Percentiles rank a stretch among this genome's conserved stretches.
Conservation (phyloP, 2,888 invertebrate species). For the Molorchus minor region DNA sequence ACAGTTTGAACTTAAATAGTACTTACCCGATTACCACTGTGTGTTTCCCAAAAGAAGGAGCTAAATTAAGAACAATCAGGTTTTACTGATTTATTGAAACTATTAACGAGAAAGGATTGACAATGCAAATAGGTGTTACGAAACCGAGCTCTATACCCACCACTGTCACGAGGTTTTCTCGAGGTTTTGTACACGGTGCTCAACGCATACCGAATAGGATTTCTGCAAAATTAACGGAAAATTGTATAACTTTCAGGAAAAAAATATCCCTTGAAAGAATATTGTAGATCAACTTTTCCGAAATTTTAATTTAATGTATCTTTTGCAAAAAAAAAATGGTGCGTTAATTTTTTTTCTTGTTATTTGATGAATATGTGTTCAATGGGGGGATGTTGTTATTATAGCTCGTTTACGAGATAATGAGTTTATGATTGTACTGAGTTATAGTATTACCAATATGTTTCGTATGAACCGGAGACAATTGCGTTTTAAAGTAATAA, state of each 20-base stretch:
- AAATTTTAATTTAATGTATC: neutral
- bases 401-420: neutral
- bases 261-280: no score
- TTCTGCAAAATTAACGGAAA: neutral
- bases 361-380: neutral
- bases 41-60: conserved; percentile 13
- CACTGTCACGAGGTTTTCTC: conserved; percentile 3
- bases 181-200: neutral
- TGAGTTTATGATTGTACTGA: neutral
- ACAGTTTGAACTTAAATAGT: conserved; percentile 27
- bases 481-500: no score
- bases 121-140: conserved; percentile 31
- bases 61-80: conserved; percentile 21
- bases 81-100: conserved; percentile 25
- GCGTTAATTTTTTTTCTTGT: neutral
- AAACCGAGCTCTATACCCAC: conserved; percentile 15
- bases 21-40: conserved; percentile 16
- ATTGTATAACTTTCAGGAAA: no score
- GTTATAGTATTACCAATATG: neutral
- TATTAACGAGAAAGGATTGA: conserved; percentile 20
- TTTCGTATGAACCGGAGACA: neutral
- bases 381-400: neutral
- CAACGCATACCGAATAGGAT: neutral
- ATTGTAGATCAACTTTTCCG: neutral
- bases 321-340: neutral